Evolutionary conservation across 2,797 vertebrate genomes (phyloP).

Genomic region (Podargus strigoides): DNA sequence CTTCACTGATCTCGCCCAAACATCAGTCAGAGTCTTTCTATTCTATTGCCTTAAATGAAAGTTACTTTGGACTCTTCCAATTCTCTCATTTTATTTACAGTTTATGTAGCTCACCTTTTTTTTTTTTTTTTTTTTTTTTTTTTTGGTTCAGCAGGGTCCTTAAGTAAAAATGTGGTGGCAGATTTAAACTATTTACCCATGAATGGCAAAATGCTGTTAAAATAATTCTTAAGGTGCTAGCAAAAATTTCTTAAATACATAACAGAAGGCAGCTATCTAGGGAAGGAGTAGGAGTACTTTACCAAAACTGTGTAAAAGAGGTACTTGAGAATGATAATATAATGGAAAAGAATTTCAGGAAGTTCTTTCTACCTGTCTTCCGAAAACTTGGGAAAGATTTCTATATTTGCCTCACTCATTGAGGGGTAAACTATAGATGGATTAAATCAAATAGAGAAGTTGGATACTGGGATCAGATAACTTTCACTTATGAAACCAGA

Average conservation of each 20-base stretch:
- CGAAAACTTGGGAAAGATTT: not conserved
- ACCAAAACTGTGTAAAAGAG: not conserved
- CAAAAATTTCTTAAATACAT: not conserved
- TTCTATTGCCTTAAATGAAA: not conserved
- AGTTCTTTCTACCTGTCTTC: not conserved
- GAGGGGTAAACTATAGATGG: not conserved
- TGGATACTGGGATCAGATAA: not conserved
- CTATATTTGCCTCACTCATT: not conserved
- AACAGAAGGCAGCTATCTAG: not conserved
- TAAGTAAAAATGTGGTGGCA: not conserved
- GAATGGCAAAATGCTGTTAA: not conserved
- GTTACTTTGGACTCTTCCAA: not conserved
- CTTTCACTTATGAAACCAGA: not conserved
- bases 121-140: too few relatives aligned
- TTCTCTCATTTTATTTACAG: not conserved
- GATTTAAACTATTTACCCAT: not conserved
- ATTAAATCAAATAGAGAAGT: not conserved
- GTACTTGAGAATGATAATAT: not conserved
- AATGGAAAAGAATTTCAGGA: not conserved
- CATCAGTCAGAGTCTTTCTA: not conserved
- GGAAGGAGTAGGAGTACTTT: not conserved
- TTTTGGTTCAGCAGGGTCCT: not conserved
- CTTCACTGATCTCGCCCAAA: not conserved
- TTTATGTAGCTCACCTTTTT: not conserved
- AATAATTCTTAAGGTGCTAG: not conserved